Base-by-base conservation (phyloP, 2,888 invertebrate species). In the Philhelius pedissequus region DNA sequence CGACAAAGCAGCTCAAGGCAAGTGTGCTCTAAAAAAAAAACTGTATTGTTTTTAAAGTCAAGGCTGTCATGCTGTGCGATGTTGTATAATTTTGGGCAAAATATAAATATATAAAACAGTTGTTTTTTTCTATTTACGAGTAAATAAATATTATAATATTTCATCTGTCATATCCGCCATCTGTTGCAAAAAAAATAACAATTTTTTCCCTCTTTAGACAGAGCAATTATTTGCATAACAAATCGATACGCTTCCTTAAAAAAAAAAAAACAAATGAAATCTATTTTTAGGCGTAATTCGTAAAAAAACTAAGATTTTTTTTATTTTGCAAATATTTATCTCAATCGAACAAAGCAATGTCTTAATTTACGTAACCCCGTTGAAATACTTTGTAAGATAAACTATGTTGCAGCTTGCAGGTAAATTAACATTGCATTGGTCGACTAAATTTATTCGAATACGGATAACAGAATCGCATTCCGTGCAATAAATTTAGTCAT, bases 1-100 rank as follows among this genome's bases (percentile, higher is more conserved):
- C 58, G 66, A 64, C 77, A 60, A 71, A 81, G 58, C 32, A 77
- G 77, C 77, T 71, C 82, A 77, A 82, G 82, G 77, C 66, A 48
- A 77, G 71, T 54, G 68, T 30, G 30, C 66, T 66, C 71, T 60
- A 43, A 45, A 64, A 45, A 45, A 64, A 35, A 25, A 58, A 35
- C 45, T 38, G 38, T 60, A 62, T 73, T 73, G 54, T 54, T 43
- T 62, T 60, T 77, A 82, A 82, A 75, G 80, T 75, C 80, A 81
- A 81, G 80, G 80, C 80, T 56, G 25, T 45, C 27, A 40, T 18
- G 69, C 40, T 52, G 69, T 48, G 48, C 40, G 56, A 32, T 70
- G 56, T 56, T 25, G 43, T 48, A n/a, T 45, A 25, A 32, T 70
- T 60, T 60, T 40, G 27, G 40, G 60, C 60, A 40, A 60, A 60